Evolutionary conservation across 2,888 invertebrate species (phyloP), one percentile per base, ranked within the genome.

Genomic region (Lycaena phlaeas): DNA sequence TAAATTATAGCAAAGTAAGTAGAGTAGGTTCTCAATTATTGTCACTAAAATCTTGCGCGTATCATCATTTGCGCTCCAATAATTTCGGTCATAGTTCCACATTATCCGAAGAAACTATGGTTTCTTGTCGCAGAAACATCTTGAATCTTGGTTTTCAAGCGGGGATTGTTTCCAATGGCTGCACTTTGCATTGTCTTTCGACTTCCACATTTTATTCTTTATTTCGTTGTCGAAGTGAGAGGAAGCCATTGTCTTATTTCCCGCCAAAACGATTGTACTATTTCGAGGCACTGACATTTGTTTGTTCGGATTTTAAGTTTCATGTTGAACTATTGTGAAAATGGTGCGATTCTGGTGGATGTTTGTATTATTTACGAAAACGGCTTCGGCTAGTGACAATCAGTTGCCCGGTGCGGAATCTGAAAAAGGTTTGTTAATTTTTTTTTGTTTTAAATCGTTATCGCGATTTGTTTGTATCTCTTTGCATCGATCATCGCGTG

Each of bases 321-420:
- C 60, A 74, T 82, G 81, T 70, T 55, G 55, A 58, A 60, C 60
- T 64, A 59, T 65, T 61, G 66, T 70, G 65, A 74, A 58, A 68
- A 81, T 82, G 79, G 73, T 79, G 79, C 78, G 63, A 65, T 79
- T 79, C 52, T 82, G 81, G 84, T 84, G 84, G 84, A 70, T 84
- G 77, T 78, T 79, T 59, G 64, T 84, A 58, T 67, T 82, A 51
- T 75, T 78, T 59, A 75, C 77, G 62, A 79, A 77, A 67, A 77
- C 68, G 57, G 77, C 71, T 47, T 78, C 72, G 56, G 69, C 76
- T 62, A 81, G 73, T 66, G 78, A 81, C 51, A 84, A 82, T 56
- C 64, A 71, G 44, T 55, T 84, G 46, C 64, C 70, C 14, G 64
- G 59, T 48, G 54, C 59, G 43, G 74, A 74, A 45, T 53, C 59